These are phyloP conservation scores for Volucella zonaria DNA, from an alignment of 2,888 invertebrate genomes.

Conservation along the genomic window DNA sequence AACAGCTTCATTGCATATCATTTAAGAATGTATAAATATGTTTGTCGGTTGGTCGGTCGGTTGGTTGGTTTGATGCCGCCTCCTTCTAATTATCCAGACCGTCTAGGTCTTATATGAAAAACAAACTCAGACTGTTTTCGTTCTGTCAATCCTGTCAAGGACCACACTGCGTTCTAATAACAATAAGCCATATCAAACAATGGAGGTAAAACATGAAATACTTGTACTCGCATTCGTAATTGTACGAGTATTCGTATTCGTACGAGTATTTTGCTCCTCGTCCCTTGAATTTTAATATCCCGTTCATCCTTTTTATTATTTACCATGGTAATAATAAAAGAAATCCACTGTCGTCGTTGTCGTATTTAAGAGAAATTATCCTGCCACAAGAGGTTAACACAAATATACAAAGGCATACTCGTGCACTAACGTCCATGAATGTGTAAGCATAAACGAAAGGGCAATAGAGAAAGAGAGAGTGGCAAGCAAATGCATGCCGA, in stretches of 20 bases:
- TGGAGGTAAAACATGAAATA: conserved; percentile 47
- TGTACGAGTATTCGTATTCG: too few relatives aligned
- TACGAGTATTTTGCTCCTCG: not conserved
- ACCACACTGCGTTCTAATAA: conserved; percentile 52
- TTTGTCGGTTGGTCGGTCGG: too few relatives aligned
- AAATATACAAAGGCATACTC: not conserved
- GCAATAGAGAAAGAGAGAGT: not conserved
- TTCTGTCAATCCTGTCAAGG: conserved; percentile 25
- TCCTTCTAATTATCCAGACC: conserved; percentile 35
- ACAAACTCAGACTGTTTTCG: conserved; percentile 5
- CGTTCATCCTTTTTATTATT: conserved; percentile 61
- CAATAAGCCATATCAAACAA: conserved; percentile 45
- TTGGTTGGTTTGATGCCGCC: not conserved
- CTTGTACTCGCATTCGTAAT: not conserved
- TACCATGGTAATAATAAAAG: conserved; percentile 38
- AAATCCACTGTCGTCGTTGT: conserved; percentile 23
- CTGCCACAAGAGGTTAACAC: conserved; percentile 41
- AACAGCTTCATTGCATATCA: conserved; percentile 10
- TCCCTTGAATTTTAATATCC: conserved; percentile 53
- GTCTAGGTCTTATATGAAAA: not conserved
- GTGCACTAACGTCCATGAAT: too few relatives aligned
- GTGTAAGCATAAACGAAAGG: not conserved
- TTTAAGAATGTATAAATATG: not conserved
- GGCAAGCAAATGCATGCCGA: conserved; percentile 29
- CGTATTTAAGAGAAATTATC: conserved; percentile 44